Evolutionary conservation across 2,888 invertebrate species (phyloP), one percentile per base, ranked within the genome.

Genomic region (Eilema depressum): DNA sequence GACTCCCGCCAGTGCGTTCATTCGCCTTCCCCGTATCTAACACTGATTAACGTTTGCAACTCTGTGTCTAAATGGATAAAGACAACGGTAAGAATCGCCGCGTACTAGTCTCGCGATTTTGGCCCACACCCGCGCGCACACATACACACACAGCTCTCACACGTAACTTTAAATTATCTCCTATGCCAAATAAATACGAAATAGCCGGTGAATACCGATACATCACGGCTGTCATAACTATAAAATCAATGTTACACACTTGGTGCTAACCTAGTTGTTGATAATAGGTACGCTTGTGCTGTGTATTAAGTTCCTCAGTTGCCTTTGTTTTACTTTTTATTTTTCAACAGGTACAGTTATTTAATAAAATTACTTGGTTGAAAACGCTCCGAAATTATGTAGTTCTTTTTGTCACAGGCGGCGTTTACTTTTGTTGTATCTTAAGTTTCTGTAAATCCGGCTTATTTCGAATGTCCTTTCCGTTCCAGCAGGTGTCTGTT

Each of bases 41-140:
- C 76, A 68, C 70, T 73, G 73, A 79, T 80, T 75, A 69, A 76
- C 76, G 69, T 33, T 75, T 77, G 75, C 78, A 72, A 69, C 74
- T 74, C 74, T 70, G 78, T 70, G 77, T 70, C 70, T 82, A 84
- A 79, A 87, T 86, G 87, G 83, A 84, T 80, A 82, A 84, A 78
- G 72, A 84, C 78, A 84, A 82, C 75, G 86, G 86, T 85, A 84
- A 84, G 84, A 77, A 68, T 72, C 60, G 68, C 41, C 65, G 74
- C 37, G 70, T 68, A 68, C 63, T 33, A 63, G 66, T 60, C 60
- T 61, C 63, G 68, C 67, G 63, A 20, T 65, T 66, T 64, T 70
- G 65, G 70, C 75, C 62, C 68, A 77, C 75, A 71, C 71, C 61
- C 57, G 61, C 66, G 67, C 74, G 7, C 11, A 26, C 14, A 25